phyloP scores from a whole-genome alignment of 2,797 vertebrate genomes.

The Smutsia gigantea region DNA sequence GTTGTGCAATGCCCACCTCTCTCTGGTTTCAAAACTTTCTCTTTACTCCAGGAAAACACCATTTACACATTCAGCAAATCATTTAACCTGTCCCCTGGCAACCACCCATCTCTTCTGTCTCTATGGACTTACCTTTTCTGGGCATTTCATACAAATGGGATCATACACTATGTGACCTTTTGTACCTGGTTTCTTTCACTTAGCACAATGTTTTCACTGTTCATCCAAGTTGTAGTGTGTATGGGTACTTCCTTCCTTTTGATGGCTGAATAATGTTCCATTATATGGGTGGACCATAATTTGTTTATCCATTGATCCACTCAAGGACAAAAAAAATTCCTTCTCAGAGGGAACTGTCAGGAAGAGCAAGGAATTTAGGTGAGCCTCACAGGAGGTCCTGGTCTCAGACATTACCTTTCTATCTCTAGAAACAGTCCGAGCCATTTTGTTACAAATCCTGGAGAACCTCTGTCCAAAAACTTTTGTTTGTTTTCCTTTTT shows the following conservation, averaged over 20 bases:
- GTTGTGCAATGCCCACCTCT: not conserved
- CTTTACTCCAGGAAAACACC: not conserved
- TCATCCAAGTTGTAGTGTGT: too few relatives aligned
- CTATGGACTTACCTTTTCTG: not conserved
- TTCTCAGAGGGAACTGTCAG: not conserved
- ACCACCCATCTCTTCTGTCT: not conserved
- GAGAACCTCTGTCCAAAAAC: not conserved
- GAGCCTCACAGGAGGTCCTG: not conserved
- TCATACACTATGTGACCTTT: not conserved
- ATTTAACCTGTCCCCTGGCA: not conserved
- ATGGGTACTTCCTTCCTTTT: not conserved
- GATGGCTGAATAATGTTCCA: not conserved
- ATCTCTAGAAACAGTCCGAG: not conserved
- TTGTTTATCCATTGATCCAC: not conserved
- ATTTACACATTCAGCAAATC: not conserved
- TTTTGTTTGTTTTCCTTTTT: not conserved
- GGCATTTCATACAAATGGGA: not conserved
- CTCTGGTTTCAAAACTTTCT: not conserved
- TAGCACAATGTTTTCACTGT: not conserved
- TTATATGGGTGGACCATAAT: not conserved
- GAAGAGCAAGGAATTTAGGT: not conserved
- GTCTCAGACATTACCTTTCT: not conserved
- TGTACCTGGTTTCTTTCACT: not conserved
- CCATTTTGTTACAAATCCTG: not conserved
- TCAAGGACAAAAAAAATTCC: not conserved